Evolutionary conservation across 2,113 vertebrate species (phyloP).

Genomic region (Heptranchias perlo): DNA sequence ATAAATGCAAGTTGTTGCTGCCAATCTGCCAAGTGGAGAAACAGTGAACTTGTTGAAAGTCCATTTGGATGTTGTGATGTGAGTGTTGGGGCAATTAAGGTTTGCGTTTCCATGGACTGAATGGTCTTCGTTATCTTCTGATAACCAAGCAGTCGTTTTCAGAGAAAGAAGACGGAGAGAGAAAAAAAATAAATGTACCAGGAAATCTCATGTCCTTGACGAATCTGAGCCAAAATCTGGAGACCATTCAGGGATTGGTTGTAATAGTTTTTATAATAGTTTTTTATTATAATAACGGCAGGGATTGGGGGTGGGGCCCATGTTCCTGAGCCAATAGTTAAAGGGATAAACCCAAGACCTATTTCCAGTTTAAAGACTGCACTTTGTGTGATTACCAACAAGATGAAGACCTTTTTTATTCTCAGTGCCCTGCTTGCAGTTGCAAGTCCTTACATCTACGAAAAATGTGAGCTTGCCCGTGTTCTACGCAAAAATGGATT

Average conservation of each 20-base stretch:
- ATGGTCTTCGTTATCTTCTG: not conserved
- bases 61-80: not conserved
- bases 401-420: not conserved
- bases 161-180: not conserved
- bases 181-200: not conserved
- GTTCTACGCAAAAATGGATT: slow-evolving; percentile 45
- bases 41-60: not conserved
- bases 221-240: not conserved
- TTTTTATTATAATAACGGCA: not conserved
- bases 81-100: not conserved
- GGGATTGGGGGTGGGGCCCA: not conserved
- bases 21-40: not conserved
- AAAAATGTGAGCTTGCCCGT: slow-evolving; percentile 53
- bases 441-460: not conserved
- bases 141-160: not conserved
- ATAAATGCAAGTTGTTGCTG: not conserved
- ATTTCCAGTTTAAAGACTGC: not conserved
- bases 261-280: not conserved
- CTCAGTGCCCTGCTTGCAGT: not conserved
- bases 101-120: not conserved
- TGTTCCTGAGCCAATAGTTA: not conserved
- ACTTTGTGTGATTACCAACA: not conserved
- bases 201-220: not conserved
- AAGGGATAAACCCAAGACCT: too few relatives aligned
- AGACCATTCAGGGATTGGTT: not conserved